These are phyloP conservation scores for Gephyroberyx darwinii DNA, from an alignment of 2,797 vertebrate species.

Conservation along the genomic window DNA sequence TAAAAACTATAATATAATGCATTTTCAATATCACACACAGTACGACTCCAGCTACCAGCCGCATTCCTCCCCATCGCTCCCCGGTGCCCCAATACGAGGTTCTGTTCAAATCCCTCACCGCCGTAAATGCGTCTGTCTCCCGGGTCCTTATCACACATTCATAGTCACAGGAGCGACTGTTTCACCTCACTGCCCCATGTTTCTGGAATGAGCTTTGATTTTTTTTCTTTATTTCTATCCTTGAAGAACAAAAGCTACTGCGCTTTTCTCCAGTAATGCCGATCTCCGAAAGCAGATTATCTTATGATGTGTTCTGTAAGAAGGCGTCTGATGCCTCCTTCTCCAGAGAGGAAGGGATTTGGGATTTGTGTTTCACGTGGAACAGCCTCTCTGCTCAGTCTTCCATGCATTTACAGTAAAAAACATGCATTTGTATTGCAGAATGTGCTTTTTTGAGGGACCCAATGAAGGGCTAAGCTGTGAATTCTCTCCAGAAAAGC, in stretches of 20 bases:
- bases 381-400: neutral
- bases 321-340: neutral
- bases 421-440: neutral
- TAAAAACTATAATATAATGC: conserved; percentile 1
- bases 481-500: neutral
- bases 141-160: conserved; percentile 55
- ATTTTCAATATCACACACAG: conserved; percentile 26
- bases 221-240: conserved; percentile 21
- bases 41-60: conserved; percentile 32
- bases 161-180: conserved; percentile 45
- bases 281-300: conserved; percentile 37
- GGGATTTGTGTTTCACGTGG: conserved; percentile 13
- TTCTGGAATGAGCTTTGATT: conserved; percentile 68
- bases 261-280: conserved; percentile 36
- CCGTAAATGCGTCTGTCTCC: conserved; percentile 51
- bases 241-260: conserved; percentile 34
- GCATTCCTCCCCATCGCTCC: conserved; percentile 30
- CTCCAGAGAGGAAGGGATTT: conserved; percentile 8
- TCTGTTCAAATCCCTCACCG: conserved; percentile 41
- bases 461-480: neutral
- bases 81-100: conserved; percentile 30
- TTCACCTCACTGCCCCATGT: conserved; percentile 66
- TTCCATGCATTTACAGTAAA: neutral
- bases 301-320: conserved; percentile 11
- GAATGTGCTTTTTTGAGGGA: too few species aligned